phyloP scores from a whole-genome alignment of 2,888 invertebrate species.

The Stenotaenia linearis region DNA sequence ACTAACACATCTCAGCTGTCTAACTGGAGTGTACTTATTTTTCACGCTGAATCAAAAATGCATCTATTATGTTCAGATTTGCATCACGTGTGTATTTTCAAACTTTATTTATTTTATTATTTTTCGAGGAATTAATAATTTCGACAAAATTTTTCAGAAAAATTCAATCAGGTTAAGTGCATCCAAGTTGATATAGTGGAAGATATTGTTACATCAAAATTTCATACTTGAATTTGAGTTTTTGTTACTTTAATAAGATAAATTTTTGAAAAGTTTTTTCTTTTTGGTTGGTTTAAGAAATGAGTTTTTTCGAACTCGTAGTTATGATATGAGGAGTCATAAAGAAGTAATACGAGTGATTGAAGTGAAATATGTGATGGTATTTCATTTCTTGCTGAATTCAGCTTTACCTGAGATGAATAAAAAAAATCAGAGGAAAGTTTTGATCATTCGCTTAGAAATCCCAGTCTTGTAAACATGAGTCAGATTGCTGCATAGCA shows the following conservation, averaged over 20 bases:
- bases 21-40: constrained; percentile 12
- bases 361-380: constrained; percentile 1
- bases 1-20: constrained; percentile 19
- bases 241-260: not conserved
- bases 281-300: not conserved
- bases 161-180: too few relatives aligned
- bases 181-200: too few relatives aligned
- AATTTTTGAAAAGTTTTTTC: not conserved
- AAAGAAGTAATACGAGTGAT: not conserved
- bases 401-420: constrained; percentile 19
- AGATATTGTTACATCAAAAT: too few relatives aligned
- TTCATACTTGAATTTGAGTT: not conserved
- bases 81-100: not conserved
- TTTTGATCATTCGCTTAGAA: not conserved
- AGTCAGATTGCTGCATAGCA: not conserved
- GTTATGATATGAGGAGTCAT: not conserved
- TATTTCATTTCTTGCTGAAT: constrained; percentile 17
- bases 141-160: too few relatives aligned
- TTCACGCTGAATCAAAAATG: not conserved
- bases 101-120: not conserved
- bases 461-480: not conserved
- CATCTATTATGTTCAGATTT: not conserved
- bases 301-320: not conserved
- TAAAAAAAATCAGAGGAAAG: not conserved
- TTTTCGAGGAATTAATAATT: too few relatives aligned